Base-by-base conservation (phyloP, 64 coral and sea anemone genomes). In the Acropora tenuis region DNA sequence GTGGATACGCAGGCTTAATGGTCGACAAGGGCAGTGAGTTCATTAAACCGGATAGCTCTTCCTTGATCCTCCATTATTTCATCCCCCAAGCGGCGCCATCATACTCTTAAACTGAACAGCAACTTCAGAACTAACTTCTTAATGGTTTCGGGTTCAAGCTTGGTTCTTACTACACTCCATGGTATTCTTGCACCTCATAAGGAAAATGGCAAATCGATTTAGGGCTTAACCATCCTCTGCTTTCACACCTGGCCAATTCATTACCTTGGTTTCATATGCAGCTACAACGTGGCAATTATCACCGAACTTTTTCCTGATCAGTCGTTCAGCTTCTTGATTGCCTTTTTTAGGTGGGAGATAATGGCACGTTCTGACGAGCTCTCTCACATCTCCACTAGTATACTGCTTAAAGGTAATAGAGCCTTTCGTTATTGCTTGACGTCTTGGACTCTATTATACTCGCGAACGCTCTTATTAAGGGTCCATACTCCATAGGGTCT, bases 101-200 rank as follows among this genome's bases (percentile, higher is more conserved):
- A 87, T 69, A 47, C 61, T 76, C 88, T 73, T 74, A 94, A 13
- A 42, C 18, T 88, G 4, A 76, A 77, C 19, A 83, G 83, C 0
- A 95, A 71, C 58, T 95, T 95, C 13, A 71, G 75, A 1, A 95
- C 82, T 0, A 95, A 49, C 19, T 71, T 74, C 11, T 75, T 75
- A 4, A 91, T 43, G 12, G 86, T 88, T 12, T 73, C 88, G 13
- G 84, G 75, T 52, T 90, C 90, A 58, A 95, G 78, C 60, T 87
- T 85, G 18, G 88, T 79, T 43, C 18, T 88, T 43, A 46, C 86
- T 91, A 15, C 68, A 50, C 18, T 20, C 47, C 89, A 95, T 95
- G 6, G 77, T 89, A 18, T 91, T 91, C 49, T 87, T 95, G 41
- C 74, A 94, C 15, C 75, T 74, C 16, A 15, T 91, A 4, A 86